These are phyloP conservation scores for Brenthis ino DNA, from an alignment of 2,888 invertebrate species.

Conservation along the genomic window DNA sequence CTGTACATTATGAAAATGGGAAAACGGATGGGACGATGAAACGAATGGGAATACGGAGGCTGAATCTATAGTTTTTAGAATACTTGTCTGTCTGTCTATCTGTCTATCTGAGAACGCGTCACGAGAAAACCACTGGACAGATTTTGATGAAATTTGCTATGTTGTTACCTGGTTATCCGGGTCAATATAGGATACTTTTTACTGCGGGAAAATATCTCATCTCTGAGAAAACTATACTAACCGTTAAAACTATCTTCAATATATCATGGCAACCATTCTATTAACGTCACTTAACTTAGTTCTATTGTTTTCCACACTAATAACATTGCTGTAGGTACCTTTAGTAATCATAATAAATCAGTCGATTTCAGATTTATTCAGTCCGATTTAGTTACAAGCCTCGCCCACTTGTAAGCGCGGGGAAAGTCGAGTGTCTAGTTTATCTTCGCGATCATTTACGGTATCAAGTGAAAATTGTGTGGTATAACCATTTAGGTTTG, in stretches of 20 bases:
- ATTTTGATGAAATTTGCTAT: no score
- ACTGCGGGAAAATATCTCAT: no score
- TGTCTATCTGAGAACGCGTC: no score
- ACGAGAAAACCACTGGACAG: no score
- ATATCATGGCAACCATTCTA: conserved; percentile 6
- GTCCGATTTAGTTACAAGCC: conserved; percentile 36
- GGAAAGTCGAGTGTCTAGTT: conserved; percentile 35
- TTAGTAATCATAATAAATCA: conserved; percentile 37
- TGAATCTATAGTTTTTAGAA: no score
- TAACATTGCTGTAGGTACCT: conserved; percentile 32
- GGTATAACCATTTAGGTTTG: not conserved
- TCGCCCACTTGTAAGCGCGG: conserved; percentile 37
- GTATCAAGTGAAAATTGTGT: conserved; percentile 36
- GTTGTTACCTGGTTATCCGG: no score
- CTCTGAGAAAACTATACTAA: no score
- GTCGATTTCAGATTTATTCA: conserved; percentile 36
- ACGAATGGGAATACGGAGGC: no score
- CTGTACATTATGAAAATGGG: no score
- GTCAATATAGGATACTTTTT: no score
- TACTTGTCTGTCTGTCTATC: no score
- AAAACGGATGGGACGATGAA: no score
- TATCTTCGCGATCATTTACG: conserved; percentile 30
- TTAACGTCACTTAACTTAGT: conserved; percentile 10
- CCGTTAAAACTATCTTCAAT: not conserved
- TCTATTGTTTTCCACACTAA: conserved; percentile 21